Evolutionary conservation across 2,888 invertebrate species (phyloP), one percentile per base, ranked within the genome.

Genomic region (Nowickia ferox): DNA sequence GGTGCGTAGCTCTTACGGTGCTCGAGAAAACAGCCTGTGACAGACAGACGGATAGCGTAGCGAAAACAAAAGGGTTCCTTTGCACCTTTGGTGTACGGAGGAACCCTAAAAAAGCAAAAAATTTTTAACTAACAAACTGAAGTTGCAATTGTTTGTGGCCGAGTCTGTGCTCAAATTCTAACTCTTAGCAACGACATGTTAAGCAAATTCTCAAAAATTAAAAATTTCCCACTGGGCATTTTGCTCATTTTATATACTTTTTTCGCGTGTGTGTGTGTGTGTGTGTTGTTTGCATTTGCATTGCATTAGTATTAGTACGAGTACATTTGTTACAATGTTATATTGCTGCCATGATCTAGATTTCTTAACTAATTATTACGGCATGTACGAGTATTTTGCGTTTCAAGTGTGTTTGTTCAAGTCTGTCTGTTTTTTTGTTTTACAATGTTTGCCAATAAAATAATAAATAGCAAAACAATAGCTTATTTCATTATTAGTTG

Each of bases 261-360:
- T 10, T 46, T 19, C n/a, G 2, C 30, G 15, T 46, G 17, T 46
- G 57, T 44, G 22, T 46, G 22, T 17, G n/a, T 9, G n/a, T 19
- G 19, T 30, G 22, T 55, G 42, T 51, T 78, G 55, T 80, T 80
- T 80, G 55, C 48, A 46, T 51, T 78, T 69, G 40, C 17, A 30
- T 66, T 74, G 55, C 65, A 74, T 66, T 74, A 22, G 72, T 80
- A 15, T 72, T 55, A 53, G 81, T 80, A 30, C 30, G 30, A 30
- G 30, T 30, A 74, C 86, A 87, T 88, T 79, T 65, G 88, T 89
- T 89, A 89, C 89, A 90, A 88, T 88, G 88, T 87, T 88, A 89
- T 90, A 88, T 88, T 83, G 87, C 89, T 89, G 90, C 90, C 91
- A 90, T 90, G 90, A 90, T 90, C 90, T 89, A 89, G 87, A 90